Base-by-base conservation (phyloP, 2,113 vertebrate species). In the Apistogramma diplotaenia region DNA sequence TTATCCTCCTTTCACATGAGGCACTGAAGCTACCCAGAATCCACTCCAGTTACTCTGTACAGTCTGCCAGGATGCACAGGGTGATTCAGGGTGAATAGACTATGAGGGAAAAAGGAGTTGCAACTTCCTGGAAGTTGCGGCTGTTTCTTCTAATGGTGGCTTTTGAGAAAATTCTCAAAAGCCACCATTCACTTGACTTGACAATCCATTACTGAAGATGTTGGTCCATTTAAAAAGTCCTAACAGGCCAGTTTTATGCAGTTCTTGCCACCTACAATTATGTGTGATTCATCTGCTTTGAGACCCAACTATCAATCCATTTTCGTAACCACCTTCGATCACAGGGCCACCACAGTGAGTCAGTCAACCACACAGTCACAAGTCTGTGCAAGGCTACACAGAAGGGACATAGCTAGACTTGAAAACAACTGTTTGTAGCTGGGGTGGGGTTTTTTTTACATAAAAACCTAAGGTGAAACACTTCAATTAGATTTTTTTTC, bases 1-100 rank as follows among this genome's bases (percentile, higher is more conserved):
- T 80, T 76, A 62, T 86, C 73, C 60, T 86, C 57, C 81, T 87
- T 87, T 82, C 76, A 80, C 76, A 80, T 51, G 19, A 53, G 49
- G 79, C 51, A 76, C 16, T 71, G 58, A 87, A 76, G 55, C 67
- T 16, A 73, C 70, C 72, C 84, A 70, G 40, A 82, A 79, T 77
- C 33, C 3, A 55, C 71, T 61, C 56, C 67, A 58, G 57, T 70
- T 79, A 49, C 60, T 86, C 58, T 70, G 10, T 53, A 53, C 46
- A 74, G 51, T 55, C 19, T 62, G 61, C 60, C 46, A 79, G 70
- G 8, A 7, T 76, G 43, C 73, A 73, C 71, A 58, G 60, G 73
- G 74, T 79, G 74, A 78, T 43, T 61, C 78, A 79, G 21, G 40
- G 40, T 49, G 46, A 84, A 82, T 29, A 86, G 57, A 55, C 79